Evolutionary conservation across 1,140 invertebrate genomes (phyloP).

Genomic region (Doryteuthis pealeii): DNA sequence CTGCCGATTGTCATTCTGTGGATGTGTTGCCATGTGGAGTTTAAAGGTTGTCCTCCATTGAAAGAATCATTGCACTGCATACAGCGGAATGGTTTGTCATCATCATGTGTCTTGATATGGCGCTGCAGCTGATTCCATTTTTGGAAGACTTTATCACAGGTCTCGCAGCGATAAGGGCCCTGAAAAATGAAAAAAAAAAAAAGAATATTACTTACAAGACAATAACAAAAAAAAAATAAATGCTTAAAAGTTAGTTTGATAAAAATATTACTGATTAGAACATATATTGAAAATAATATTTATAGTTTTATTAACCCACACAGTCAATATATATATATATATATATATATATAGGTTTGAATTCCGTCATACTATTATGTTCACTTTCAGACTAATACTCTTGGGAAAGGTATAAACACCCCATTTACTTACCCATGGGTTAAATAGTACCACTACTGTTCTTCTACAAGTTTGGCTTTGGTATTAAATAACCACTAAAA

Average conservation of each 20-base stretch:
- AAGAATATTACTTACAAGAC: background rate
- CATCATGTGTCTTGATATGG: constrained; percentile 66
- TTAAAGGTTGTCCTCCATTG: constrained; percentile 68
- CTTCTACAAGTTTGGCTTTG: too few relatives aligned
- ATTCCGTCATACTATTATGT: too few relatives aligned
- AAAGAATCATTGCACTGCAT: constrained; percentile 67
- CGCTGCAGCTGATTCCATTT: constrained; percentile 63
- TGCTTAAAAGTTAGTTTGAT: too few relatives aligned
- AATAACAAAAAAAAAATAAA: background rate
- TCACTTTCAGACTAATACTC: too few relatives aligned
- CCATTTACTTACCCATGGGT: too few relatives aligned
- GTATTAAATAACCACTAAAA: too few relatives aligned
- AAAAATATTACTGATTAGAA: background rate
- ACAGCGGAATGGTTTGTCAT: constrained; percentile 70
- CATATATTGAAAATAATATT: background rate
- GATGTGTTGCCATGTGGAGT: constrained; percentile 69
- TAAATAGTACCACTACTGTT: too few relatives aligned
- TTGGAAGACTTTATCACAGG: constrained; percentile 65
- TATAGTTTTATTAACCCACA: background rate
- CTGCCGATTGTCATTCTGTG: constrained; percentile 42
- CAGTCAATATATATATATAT: too few relatives aligned
- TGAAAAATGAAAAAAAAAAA: constrained; percentile 29
- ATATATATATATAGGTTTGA: background rate
- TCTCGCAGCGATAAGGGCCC: constrained; percentile 64
- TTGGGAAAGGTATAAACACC: too few relatives aligned